phyloP scores from a whole-genome alignment of 1,140 invertebrate genomes.

The Drosophila sechellia region DNA sequence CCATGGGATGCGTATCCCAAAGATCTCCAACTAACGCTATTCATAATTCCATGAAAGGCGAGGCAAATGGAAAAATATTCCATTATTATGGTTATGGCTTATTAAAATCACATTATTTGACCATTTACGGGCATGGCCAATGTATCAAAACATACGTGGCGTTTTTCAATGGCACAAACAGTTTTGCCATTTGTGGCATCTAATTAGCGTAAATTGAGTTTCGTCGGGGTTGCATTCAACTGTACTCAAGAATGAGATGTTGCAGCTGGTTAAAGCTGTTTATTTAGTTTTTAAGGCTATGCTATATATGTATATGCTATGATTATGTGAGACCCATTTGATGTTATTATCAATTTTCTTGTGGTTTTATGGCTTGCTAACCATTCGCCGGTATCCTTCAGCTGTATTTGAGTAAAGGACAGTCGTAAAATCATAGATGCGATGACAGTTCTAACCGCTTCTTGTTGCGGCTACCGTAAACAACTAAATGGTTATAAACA shows the following conservation, averaged over 20 bases:
- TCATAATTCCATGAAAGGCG: constrained; percentile 27
- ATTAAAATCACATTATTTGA: constrained; percentile 69
- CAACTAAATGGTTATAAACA: constrained; percentile 48
- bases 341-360: constrained; percentile 11
- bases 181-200: constrained; percentile 41
- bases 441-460: constrained; percentile 35
- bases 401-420: constrained; percentile 45
- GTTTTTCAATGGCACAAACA: constrained; percentile 25
- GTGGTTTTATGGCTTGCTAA: constrained; percentile 5
- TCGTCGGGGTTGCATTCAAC: constrained; percentile 23
- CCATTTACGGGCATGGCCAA: constrained; percentile 24
- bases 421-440: constrained; percentile 31
- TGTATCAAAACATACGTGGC: constrained; percentile 56
- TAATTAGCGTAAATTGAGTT: constrained; percentile 40
- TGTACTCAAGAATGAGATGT: constrained; percentile 2
- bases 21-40: constrained; percentile 12
- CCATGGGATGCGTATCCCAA: constrained; percentile 44
- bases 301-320: background rate
- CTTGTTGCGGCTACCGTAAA: constrained; percentile 54
- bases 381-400: constrained; percentile 12
- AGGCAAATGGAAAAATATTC: constrained; percentile 37
- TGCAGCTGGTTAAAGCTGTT: constrained; percentile 18
- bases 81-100: constrained; percentile 57
- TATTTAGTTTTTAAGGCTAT: background rate
- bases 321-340: constrained; percentile 5